Evolutionary conservation across 92 coral and sea anemone species (phyloP).

Genomic region (Parazoanthus swiftii): DNA sequence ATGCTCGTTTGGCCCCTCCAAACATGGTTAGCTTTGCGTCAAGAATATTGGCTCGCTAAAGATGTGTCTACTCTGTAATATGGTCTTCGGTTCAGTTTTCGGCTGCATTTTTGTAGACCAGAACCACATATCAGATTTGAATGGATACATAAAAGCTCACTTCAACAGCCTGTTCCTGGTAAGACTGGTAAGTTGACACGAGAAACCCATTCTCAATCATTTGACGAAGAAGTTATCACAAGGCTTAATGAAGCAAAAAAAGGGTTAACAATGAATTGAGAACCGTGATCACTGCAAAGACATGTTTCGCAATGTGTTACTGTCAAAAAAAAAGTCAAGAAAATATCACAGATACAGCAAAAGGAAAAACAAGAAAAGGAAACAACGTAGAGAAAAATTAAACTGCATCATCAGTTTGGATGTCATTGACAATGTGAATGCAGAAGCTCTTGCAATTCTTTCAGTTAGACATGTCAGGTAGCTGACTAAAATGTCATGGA

Average conservation of each 20-base stretch:
- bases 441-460: slow-evolving; percentile 46
- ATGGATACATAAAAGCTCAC: slow-evolving; percentile 37
- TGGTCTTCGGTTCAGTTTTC: too few species aligned
- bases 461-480: slow-evolving; percentile 45
- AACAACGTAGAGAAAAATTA: slow-evolving; percentile 41
- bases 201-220: slow-evolving; percentile 38
- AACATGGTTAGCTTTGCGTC: slow-evolving; percentile 22
- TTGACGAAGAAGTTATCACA: slow-evolving; percentile 29
- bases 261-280: slow-evolving; percentile 49
- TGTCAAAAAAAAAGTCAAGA: slow-evolving; percentile 54
- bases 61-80: too few species aligned
- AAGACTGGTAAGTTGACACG: slow-evolving; percentile 45
- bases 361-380: slow-evolving; percentile 52
- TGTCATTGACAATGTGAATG: background rate
- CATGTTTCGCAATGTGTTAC: slow-evolving; percentile 44
- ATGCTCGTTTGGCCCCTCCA: slow-evolving; percentile 9
- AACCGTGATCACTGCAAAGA: slow-evolving; percentile 42
- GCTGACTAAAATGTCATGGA: slow-evolving; percentile 43
- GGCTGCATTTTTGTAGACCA: too few species aligned
- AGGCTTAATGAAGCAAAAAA: slow-evolving; percentile 37
- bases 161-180: slow-evolving; percentile 23
- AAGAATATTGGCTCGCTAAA: too few species aligned
- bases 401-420: background rate
- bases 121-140: background rate
- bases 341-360: slow-evolving; percentile 53